These are phyloP conservation scores for Serripes groenlandicus DNA, from an alignment of 2,888 invertebrate genomes.

Conservation along the genomic window DNA sequence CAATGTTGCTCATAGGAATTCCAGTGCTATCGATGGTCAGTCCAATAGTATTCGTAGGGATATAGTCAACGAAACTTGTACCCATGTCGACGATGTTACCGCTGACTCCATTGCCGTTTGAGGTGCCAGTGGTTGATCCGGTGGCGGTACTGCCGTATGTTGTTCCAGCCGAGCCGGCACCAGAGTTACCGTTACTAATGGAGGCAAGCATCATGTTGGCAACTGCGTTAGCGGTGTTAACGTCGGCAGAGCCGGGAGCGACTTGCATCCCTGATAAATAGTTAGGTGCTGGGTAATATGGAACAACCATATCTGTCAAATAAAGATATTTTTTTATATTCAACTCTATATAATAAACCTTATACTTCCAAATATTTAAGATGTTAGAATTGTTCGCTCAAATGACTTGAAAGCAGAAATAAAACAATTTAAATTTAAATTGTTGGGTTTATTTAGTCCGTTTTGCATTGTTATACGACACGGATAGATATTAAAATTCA, in stretches of 20 bases:
- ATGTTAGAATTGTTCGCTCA: too few relatives aligned
- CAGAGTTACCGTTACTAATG: background rate
- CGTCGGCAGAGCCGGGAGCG: constrained; percentile 1
- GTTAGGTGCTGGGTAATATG: constrained; percentile 20
- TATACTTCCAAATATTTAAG: too few relatives aligned
- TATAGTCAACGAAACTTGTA: constrained; percentile 24
- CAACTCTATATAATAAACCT: too few relatives aligned
- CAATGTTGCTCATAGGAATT: too few relatives aligned
- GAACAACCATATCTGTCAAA: constrained; percentile 13
- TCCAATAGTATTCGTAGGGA: constrained; percentile 18
- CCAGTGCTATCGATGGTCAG: background rate
- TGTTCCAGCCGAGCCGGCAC: background rate
- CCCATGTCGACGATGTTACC: constrained; percentile 33
- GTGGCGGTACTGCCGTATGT: background rate
- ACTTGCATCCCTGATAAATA: constrained; percentile 1
- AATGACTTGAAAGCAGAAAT: too few relatives aligned
- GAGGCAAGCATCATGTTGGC: constrained; percentile 23
- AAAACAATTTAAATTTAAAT: too few relatives aligned
- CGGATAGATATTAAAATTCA: too few relatives aligned
- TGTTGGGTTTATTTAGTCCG: too few relatives aligned
- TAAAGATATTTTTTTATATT: too few relatives aligned
- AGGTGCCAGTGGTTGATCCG: too few relatives aligned
- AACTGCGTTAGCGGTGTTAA: constrained; percentile 8
- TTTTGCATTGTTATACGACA: too few relatives aligned
- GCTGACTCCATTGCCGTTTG: constrained; percentile 21